Evolutionary conservation across 1,140 invertebrate species (phyloP).

Genomic region (Streblospio benedicti): DNA sequence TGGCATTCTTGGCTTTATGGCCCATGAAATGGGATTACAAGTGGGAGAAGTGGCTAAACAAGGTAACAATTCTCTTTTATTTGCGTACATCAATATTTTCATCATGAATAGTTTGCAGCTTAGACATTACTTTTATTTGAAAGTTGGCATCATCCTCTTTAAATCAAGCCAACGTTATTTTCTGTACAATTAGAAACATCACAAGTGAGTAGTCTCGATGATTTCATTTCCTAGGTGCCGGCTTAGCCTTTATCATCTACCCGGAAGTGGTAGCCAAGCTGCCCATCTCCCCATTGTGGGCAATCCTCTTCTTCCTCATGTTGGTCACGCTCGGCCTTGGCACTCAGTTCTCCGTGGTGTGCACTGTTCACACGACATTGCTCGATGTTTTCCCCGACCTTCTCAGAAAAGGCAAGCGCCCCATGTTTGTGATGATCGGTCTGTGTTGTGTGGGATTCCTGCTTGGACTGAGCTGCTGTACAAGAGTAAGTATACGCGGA

Average conservation of each 20-base stretch:
- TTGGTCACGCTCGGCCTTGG: conserved; percentile 83
- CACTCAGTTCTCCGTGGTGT: conserved; percentile 53
- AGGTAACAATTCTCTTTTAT: conserved; percentile 15
- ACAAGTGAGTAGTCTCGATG: too few species aligned
- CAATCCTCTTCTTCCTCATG: conserved; percentile 96
- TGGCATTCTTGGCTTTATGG: conserved; percentile 35
- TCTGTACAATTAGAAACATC: too few species aligned
- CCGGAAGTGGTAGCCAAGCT: conserved; percentile 90
- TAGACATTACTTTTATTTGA: too few species aligned
- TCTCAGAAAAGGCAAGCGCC: conserved; percentile 9
- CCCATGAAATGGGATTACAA: conserved; percentile 23
- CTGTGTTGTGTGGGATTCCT: conserved; percentile 20
- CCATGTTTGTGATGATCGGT: conserved; percentile 6
- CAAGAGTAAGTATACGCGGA: conserved; percentile 18
- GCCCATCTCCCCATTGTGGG: conserved; percentile 88
- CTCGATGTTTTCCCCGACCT: conserved; percentile 19
- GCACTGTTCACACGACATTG: conserved; percentile 23
- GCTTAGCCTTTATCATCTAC: conserved; percentile 90
- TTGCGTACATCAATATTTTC: background rate
- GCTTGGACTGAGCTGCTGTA: conserved; percentile 19
- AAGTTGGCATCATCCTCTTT: too few species aligned
- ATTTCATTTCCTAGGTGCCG: conserved; percentile 77
- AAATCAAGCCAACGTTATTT: too few species aligned
- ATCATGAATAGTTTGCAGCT: background rate
- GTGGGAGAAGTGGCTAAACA: conserved; percentile 26